Evolutionary conservation across 2,888 invertebrate genomes (phyloP), one percentile per base, ranked within the genome.

Genomic region (Deilephila elpenor): DNA sequence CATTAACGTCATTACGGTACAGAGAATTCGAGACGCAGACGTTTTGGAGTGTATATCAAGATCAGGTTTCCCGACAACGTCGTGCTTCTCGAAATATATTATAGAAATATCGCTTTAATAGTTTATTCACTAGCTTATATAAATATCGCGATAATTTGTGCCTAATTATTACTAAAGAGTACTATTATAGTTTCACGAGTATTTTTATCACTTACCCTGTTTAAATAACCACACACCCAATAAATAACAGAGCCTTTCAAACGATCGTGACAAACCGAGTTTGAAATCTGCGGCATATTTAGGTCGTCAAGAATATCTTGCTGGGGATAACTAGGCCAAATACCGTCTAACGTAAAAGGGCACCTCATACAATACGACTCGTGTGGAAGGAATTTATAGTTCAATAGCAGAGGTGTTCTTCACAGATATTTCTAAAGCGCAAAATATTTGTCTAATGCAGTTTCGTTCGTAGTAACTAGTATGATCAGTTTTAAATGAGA

Each of bases 291-390:
- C 25, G 11, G 59, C 59, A 59, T n/a, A 59, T 59, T 59, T 25
- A 59, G 59, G 59, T 59, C 59, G 59, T 59, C 59, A 59, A 59
- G 59, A 59, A 59, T 59, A 20, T 59, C 59, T 20, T 7, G 59
- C 7, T 59, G 59, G 11, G 59, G 59, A 59, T 20, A 59, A 60
- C 60, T 60, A 60, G 32, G 60, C 60, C 29, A 60, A 60, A 60
- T 60, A 60, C 14, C 60, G 60, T 29, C 29, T 29, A 29, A 60
- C 17, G 29, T 29, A 60, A 60, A 60, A 60, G 60, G 60, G 29
- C 60, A 60, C 17, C 29, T 14, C 44, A 44, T 44, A 44, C 44
- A 44, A 44, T 44, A 44, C 11, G 14, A 44, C 44, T 44, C 44
- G 44, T 44, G 44, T 44, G 44, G 44, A 11, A 14, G 14, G 44